A percentile compares a stretch with the other conserved stretches of the same genome.
Conservation (phyloP, 2,888 invertebrate genomes). For the Lycocerus yunnanus region DNA sequence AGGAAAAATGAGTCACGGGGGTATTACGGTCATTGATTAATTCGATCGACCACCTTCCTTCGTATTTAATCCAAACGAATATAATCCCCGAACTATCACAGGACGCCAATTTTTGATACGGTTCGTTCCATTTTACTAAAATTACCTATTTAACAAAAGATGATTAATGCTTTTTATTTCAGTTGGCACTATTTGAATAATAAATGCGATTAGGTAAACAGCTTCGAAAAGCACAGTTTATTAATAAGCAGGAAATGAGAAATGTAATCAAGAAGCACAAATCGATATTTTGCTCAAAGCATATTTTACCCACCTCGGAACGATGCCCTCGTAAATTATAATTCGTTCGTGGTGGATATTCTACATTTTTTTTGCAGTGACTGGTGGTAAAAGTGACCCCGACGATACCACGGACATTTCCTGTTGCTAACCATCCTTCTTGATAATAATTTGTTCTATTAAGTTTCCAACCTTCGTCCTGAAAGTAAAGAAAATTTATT, state of each 20-base stretch:
- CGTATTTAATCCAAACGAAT: conserved; percentile 99
- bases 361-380: conserved; percentile 84
- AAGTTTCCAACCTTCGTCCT: conserved; percentile 96
- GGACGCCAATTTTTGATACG: conserved; percentile 95
- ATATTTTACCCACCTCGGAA: conserved; percentile 78
- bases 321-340: conserved; percentile 97
- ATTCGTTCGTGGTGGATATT: conserved; percentile 89
- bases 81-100: conserved; percentile 98
- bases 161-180: neutral
- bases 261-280: neutral
- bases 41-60: conserved; percentile 98
- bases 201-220: neutral
- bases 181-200: neutral
- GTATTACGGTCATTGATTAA: conserved; percentile 97
- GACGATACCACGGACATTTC: conserved; percentile 91
- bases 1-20: conserved; percentile 96
- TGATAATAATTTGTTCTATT: conserved; percentile 95
- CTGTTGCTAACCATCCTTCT: conserved; percentile 97
- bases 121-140: conserved; percentile 97
- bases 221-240: neutral
- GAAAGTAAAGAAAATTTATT: conserved; percentile 41
- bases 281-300: neutral
- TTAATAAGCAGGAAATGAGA: neutral
- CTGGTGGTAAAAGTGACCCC: conserved; percentile 97
- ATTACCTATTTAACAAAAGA: conserved; percentile 69